phyloP scores from a whole-genome alignment of 2,888 invertebrate genomes.

The Drosophila nr. fundita region DNA sequence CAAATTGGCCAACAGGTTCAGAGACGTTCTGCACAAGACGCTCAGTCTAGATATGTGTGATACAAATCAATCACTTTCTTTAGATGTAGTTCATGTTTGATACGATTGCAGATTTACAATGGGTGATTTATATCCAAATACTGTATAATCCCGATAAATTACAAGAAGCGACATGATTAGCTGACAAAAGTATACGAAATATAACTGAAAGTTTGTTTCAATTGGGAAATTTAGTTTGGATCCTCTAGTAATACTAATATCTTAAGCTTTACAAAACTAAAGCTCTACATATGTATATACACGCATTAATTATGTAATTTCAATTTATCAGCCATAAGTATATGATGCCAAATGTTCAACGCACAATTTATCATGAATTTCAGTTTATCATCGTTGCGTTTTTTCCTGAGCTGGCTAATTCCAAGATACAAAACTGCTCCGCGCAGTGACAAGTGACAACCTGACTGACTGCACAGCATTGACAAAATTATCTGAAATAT shows the following conservation, averaged over 20 bases:
- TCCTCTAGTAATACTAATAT: neutral
- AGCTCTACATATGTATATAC: neutral
- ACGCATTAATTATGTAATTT: constrained; percentile 7
- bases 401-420: constrained; percentile 76
- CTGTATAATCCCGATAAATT: neutral
- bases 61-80: constrained; percentile 20
- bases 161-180: neutral
- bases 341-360: constrained; percentile 9
- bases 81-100: neutral
- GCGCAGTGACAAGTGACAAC: constrained; percentile 80
- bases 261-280: neutral
- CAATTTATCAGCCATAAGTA: constrained; percentile 2
- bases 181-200: neutral
- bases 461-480: constrained; percentile 84
- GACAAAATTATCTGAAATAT: constrained; percentile 84
- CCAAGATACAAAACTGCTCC: constrained; percentile 67
- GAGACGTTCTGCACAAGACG: constrained; percentile 7
- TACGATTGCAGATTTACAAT: neutral
- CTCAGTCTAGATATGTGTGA: constrained; percentile 1
- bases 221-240: neutral
- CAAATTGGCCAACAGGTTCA: constrained; percentile 48
- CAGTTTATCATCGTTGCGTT: constrained; percentile 41
- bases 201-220: neutral
- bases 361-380: constrained; percentile 51
- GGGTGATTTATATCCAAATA: neutral